Base-by-base conservation (phyloP, 2,888 invertebrate genomes). In the Smittia aterrima region DNA sequence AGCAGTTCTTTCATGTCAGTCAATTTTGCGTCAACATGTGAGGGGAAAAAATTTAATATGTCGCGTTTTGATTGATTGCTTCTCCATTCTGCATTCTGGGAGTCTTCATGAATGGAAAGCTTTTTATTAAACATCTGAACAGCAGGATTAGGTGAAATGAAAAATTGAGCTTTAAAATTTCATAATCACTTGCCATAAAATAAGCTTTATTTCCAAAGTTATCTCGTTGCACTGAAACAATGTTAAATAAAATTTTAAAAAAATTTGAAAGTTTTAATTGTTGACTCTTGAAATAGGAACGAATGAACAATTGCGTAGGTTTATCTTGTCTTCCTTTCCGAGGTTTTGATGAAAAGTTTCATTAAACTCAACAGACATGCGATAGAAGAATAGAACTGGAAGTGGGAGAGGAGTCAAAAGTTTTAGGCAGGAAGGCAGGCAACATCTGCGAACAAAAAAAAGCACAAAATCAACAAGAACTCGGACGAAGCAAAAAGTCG, bases 21-120 rank as follows among this genome's bases (percentile, higher is more conserved):
- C 70, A 70, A 58, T 54, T 70, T 70, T 25, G 41, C 25, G 70
- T 70, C 70, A 70, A 53, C 54, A 54, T 70, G 16, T 22, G 53
- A 70, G 25, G 25, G 27, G 54, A 53, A 22, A n/a, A 53, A 70
- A 70, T 70, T 70, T 70, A 70, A 70, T 70, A 70, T 70, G 70
- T 70, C 54, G 53, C 18, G 20, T 18, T 70, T 70, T 70, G 70
- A 70, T 70, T 70, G 70, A 70, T 70, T 70, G 41, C 70, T 22
- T 58, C 38, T 66, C 18, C 67, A 41, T 11, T 40, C 16, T 64
- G 24, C 20, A 64, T 2, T 58, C 9, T 58, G 22, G 58, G 11
- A 47, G 47, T 47, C n/a, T 47, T 16, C 16, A 3, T 47, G n/a
- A 16, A 47, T n/a, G 2, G 11, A 38, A 38, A 38, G 9, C 47